Conservation (phyloP, 2,113 vertebrate species). For the Caranx melampygus region DNA sequence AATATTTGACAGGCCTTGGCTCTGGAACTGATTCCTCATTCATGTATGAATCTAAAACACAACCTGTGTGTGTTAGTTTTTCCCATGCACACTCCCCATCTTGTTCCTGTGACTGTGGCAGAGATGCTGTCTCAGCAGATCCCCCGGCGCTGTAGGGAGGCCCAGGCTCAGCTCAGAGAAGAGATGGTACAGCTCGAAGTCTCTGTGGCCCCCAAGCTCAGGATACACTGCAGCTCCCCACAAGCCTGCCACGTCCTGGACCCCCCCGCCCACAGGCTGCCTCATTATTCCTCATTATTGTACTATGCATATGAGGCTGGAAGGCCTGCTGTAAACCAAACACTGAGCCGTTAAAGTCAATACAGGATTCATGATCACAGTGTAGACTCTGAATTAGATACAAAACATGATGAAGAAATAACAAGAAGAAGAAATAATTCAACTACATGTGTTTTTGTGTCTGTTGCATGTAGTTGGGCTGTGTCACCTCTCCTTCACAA, state of each 20-base stretch:
- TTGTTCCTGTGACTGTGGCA: conserved; percentile 1
- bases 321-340: conserved; percentile 5
- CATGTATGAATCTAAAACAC: background rate
- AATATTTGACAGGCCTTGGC: background rate
- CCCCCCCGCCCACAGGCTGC: conserved; percentile 9
- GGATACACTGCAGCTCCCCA: conserved; percentile 15
- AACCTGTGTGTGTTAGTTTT: background rate
- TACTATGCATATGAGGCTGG: background rate
- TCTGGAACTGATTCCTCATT: background rate
- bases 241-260: background rate
- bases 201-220: conserved; percentile 17
- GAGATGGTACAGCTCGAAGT: background rate
- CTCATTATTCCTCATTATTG: background rate
- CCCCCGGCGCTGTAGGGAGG: conserved; percentile 27
- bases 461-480: background rate
- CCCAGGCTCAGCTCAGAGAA: conserved; percentile 2
- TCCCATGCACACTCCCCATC: conserved; percentile 2
- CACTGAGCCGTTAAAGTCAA: background rate
- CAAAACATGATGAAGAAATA: too few species aligned
- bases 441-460: background rate
- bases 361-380: background rate
- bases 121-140: conserved; percentile 20
- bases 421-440: background rate
- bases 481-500: background rate
- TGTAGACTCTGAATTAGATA: background rate